Evolutionary conservation across 2,888 invertebrate genomes (phyloP).

Genomic region (Ramazzottius varieornatus): DNA sequence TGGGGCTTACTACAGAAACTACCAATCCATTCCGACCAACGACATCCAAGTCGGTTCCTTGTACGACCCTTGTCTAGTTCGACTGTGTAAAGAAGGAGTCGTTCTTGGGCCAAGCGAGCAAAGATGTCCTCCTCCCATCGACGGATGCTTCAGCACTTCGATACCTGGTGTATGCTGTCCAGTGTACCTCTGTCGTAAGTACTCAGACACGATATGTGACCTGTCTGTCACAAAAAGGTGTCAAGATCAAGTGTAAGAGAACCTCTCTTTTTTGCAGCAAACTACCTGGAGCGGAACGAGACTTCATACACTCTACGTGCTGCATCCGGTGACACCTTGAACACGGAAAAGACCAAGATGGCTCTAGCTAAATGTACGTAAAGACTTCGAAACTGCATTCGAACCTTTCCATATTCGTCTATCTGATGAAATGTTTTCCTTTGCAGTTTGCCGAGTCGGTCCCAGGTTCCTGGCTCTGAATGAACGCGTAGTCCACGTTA

Average conservation of each 20-base stretch:
- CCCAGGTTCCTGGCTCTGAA: neutral
- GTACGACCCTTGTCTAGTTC: neutral
- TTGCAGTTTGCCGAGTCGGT: neutral
- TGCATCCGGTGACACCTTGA: neutral
- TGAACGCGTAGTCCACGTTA: neutral
- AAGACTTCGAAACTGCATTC: neutral
- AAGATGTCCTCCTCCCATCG: conserved; percentile 75
- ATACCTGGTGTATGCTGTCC: conserved; percentile 83
- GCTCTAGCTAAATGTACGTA: neutral
- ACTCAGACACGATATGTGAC: neutral
- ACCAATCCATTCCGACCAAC: neutral
- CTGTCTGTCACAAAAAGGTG: neutral
- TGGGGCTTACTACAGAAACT: neutral
- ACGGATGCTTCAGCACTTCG: conserved; percentile 66
- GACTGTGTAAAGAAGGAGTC: neutral
- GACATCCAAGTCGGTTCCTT: too few relatives aligned
- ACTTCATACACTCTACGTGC: neutral
- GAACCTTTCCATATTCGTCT: too few relatives aligned
- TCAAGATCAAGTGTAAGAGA: too few relatives aligned
- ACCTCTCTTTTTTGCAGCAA: neutral
- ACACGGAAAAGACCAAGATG: neutral
- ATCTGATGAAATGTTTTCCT: neutral
- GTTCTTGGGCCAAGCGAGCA: conserved; percentile 30
- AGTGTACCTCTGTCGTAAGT: conserved; percentile 51
- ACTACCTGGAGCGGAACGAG: neutral